phyloP scores from a whole-genome alignment of 1,140 invertebrate genomes.

The Drosophila malerkotliana region DNA sequence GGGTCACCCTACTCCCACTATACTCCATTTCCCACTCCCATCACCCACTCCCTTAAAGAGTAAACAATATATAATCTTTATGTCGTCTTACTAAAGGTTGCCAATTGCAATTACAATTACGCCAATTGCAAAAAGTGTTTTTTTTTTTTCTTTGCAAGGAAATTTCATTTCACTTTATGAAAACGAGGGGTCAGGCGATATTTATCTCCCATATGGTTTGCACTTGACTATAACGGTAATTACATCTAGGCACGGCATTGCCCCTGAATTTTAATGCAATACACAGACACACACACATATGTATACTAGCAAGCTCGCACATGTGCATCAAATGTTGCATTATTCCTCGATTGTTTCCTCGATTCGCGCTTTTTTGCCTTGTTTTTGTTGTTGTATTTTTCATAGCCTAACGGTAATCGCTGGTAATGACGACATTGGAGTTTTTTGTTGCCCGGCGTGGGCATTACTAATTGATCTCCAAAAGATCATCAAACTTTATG shows the following conservation, averaged over 20 bases:
- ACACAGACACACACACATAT: constrained; percentile 16
- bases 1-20: constrained; percentile 12
- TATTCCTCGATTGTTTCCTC: constrained; percentile 47
- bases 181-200: constrained; percentile 69
- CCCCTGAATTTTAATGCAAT: constrained; percentile 69
- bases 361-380: constrained; percentile 19
- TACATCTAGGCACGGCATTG: constrained; percentile 76
- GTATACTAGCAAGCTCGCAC: background rate
- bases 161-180: constrained; percentile 67
- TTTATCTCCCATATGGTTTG: constrained; percentile 69
- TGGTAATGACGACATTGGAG: constrained; percentile 63
- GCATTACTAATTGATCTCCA: constrained; percentile 38
- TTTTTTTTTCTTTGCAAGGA: constrained; percentile 26
- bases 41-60: constrained; percentile 11
- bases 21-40: background rate
- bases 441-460: constrained; percentile 42
- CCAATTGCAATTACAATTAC: constrained; percentile 54
- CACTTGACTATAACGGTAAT: constrained; percentile 80
- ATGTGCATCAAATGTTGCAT: constrained; percentile 46
- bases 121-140: constrained; percentile 34
- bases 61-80: constrained; percentile 20
- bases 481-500: constrained; percentile 34
- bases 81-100: constrained; percentile 24
- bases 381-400: constrained; percentile 36
- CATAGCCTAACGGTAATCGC: constrained; percentile 55